These are phyloP conservation scores for Tetragnatha montana DNA, from an alignment of 2,888 invertebrate genomes.

Conservation along the genomic window DNA sequence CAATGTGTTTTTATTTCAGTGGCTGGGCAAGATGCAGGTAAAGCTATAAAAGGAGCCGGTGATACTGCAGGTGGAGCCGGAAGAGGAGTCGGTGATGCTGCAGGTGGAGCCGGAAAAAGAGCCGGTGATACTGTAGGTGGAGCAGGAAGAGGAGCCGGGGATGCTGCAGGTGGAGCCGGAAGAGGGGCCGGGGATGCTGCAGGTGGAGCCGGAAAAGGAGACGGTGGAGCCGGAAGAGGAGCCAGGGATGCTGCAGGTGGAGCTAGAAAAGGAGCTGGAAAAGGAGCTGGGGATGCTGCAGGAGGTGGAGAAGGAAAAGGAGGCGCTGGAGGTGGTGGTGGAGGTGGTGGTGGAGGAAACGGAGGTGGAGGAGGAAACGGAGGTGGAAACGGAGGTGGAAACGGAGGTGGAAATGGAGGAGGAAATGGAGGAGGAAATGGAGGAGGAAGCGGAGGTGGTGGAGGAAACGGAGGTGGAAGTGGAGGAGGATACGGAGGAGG, in stretches of 20 bases:
- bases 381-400: neutral
- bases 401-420: neutral
- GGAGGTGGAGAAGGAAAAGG: neutral
- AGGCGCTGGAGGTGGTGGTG: neutral
- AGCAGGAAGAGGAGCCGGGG: neutral
- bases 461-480: neutral
- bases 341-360: neutral
- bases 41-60: neutral
- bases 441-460: neutral
- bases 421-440: neutral
- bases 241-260: constrained; percentile 27
- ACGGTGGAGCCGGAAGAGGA: constrained; percentile 29
- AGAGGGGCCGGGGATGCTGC: constrained; percentile 2
- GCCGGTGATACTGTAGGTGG: neutral
- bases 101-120: neutral
- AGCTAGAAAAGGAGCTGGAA: neutral
- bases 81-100: neutral
- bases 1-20: no score
- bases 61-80: neutral
- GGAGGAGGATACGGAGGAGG: neutral
- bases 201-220: constrained; percentile 12
- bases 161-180: neutral
- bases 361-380: constrained; percentile 1
- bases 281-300: neutral
- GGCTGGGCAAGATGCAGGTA: no score